A percentile compares a stretch with the other conserved stretches of the same genome.
phyloP scores from a whole-genome alignment of 2,797 vertebrate species.

The Gallirallus australis region DNA sequence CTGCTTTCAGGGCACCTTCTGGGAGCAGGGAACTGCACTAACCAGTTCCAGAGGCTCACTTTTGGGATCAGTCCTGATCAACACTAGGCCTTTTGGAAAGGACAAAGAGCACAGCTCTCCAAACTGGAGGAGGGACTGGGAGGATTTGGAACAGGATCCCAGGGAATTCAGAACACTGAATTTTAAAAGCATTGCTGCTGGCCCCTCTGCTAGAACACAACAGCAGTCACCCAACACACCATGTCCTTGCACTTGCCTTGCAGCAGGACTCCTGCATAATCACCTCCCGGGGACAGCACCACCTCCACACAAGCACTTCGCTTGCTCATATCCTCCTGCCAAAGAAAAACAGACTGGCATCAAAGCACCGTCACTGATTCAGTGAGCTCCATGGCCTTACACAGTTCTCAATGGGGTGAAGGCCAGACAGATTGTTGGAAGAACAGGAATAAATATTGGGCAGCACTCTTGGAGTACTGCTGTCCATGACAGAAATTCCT shows the following conservation, averaged over 20 bases:
- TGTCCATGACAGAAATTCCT: neutral
- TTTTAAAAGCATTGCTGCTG: neutral
- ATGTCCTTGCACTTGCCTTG: slow-evolving; percentile 78
- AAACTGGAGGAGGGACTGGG: neutral
- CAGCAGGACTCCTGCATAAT: slow-evolving; percentile 83
- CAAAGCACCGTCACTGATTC: neutral
- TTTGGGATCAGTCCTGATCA: neutral
- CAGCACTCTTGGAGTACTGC: neutral
- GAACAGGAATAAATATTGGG: neutral
- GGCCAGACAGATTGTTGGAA: neutral
- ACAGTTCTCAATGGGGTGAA: neutral
- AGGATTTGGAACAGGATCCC: neutral
- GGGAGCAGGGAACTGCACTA: neutral
- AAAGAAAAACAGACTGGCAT: neutral
- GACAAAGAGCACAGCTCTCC: neutral
- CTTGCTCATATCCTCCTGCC: slow-evolving; percentile 86
- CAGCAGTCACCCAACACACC: neutral
- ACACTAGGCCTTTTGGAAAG: neutral
- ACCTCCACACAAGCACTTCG: slow-evolving; percentile 80
- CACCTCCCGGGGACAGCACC: slow-evolving; percentile 80
- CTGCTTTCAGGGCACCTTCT: neutral
- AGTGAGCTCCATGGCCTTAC: neutral
- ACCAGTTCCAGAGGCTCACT: neutral
- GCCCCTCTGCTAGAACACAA: neutral
- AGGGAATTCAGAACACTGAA: neutral